Evolutionary conservation across 2,888 invertebrate species (phyloP).

Genomic region (Carterocephalus palaemon): DNA sequence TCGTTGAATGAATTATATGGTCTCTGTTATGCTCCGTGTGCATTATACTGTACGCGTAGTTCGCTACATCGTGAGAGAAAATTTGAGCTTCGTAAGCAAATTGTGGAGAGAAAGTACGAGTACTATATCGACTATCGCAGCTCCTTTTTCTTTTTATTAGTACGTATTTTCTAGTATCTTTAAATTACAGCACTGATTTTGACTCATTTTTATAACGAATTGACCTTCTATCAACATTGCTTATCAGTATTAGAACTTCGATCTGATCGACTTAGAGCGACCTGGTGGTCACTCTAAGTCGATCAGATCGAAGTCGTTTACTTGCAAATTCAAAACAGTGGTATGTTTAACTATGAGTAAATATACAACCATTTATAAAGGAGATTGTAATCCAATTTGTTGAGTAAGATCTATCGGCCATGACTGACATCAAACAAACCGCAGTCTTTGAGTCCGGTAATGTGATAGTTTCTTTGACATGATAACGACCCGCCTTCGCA

Average conservation of each 20-base stretch:
- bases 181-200: too few species aligned
- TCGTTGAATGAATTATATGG: slow-evolving; percentile 32
- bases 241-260: too few species aligned
- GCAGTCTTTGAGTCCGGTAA: slow-evolving; percentile 70
- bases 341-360: too few species aligned
- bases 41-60: slow-evolving; percentile 8
- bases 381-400: slow-evolving; percentile 33
- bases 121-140: too few species aligned
- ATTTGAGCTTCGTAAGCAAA: slow-evolving; percentile 10
- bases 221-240: too few species aligned
- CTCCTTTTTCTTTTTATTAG: too few species aligned
- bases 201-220: too few species aligned
- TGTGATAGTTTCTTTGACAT: slow-evolving; percentile 76
- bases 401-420: slow-evolving; percentile 46
- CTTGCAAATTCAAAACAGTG: too few species aligned
- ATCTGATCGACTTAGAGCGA: too few species aligned
- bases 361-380: slow-evolving; percentile 9
- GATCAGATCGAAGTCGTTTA: too few species aligned
- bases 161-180: too few species aligned
- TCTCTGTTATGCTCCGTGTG: slow-evolving; percentile 26
- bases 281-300: too few species aligned
- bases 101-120: neutral
- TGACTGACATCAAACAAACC: slow-evolving; percentile 66
- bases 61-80: slow-evolving; percentile 13
- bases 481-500: slow-evolving; percentile 65